phyloP scores from a whole-genome alignment of 2,113 vertebrate species.

The Centropus unirufus region DNA sequence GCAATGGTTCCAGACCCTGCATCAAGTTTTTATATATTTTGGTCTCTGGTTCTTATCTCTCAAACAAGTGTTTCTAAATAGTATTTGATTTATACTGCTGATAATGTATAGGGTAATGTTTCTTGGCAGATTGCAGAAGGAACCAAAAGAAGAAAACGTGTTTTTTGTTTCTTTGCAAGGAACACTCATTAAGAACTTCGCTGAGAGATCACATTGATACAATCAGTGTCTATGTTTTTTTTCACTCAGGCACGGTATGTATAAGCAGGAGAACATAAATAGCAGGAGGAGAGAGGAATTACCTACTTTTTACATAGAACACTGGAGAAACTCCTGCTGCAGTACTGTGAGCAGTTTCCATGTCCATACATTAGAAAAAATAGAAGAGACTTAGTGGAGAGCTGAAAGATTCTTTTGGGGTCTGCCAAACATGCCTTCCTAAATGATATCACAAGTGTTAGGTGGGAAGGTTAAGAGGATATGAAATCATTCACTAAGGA shows the following conservation, averaged over 20 bases:
- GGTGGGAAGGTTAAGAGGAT: not conserved
- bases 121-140: not conserved
- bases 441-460: not conserved
- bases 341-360: not conserved
- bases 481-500: not conserved
- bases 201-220: not conserved
- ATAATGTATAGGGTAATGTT: not conserved
- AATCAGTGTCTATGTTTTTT: not conserved
- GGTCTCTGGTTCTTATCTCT: conserved; percentile 14
- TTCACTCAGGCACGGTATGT: not conserved
- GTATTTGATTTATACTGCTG: conserved; percentile 38
- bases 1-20: not conserved
- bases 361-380: not conserved
- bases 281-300: not conserved
- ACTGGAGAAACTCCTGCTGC: not conserved
- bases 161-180: conserved; percentile 21
- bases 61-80: conserved; percentile 34
- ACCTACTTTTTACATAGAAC: not conserved
- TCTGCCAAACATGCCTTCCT: not conserved
- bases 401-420: not conserved
- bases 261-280: not conserved
- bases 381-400: not conserved
- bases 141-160: not conserved
- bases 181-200: not conserved
- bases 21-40: conserved; percentile 11